Conservation (phyloP, 2,113 vertebrate species). For the Chinchilla lanigera region DNA sequence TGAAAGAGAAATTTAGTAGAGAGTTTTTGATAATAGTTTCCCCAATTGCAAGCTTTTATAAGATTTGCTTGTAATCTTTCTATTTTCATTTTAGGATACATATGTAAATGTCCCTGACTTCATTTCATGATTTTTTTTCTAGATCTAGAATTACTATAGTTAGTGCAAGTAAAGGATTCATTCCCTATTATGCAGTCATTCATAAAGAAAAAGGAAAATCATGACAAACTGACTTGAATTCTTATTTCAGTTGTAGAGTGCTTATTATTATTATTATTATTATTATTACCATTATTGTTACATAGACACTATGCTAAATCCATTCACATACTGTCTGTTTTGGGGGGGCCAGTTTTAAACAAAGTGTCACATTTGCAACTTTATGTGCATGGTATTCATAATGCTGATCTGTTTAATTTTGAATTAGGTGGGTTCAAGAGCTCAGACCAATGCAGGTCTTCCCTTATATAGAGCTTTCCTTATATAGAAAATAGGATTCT, state of each 20-base stretch:
- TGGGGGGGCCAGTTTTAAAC: constrained; percentile 47
- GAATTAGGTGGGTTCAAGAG: neutral
- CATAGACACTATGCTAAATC: neutral
- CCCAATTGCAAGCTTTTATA: neutral
- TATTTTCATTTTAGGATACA: constrained; percentile 17
- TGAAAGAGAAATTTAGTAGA: neutral
- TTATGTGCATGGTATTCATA: neutral
- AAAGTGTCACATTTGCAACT: constrained; percentile 15
- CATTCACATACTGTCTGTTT: constrained; percentile 9
- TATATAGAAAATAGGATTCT: neutral
- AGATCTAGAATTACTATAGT: constrained; percentile 35
- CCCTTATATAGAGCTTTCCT: neutral
- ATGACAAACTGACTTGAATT: constrained; percentile 52
- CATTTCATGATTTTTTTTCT: constrained; percentile 34
- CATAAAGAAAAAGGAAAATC: constrained; percentile 5
- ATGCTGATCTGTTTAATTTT: neutral
- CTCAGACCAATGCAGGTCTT: neutral
- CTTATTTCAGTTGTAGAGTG: neutral
- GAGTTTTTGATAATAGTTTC: neutral
- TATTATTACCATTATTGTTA: too few relatives aligned
- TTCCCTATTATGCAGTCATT: constrained; percentile 27
- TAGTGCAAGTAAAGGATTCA: neutral
- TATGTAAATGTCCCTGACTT: neutral
- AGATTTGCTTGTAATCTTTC: neutral
- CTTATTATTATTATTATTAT: constrained; percentile 7